phyloP scores from a whole-genome alignment of 2,113 vertebrate species.

The Sigmodon hispidus region DNA sequence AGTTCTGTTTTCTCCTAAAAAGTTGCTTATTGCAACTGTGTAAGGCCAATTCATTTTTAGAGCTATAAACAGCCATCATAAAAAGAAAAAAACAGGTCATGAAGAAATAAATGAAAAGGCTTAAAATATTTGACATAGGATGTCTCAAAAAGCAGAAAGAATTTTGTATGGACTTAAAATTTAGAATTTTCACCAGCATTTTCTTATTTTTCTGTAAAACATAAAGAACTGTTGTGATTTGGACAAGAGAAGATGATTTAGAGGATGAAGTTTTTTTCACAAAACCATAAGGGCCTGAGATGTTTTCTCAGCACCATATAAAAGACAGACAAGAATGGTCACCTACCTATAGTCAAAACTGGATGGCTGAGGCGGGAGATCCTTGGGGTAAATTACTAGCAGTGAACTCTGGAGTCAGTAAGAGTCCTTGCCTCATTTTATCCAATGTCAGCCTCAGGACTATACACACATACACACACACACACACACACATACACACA shows the following conservation, averaged over 20 bases:
- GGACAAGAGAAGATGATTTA: background rate
- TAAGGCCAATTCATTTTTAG: slow-evolving; percentile 72
- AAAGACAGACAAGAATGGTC: background rate
- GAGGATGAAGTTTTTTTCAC: background rate
- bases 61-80: background rate
- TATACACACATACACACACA: background rate
- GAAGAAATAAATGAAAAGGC: slow-evolving; percentile 61
- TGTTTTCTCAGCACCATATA: no score
- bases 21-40: slow-evolving; percentile 51
- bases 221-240: background rate
- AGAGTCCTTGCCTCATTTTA: background rate
- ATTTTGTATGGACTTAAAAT: slow-evolving; percentile 32
- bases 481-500: background rate
- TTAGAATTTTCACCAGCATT: slow-evolving; percentile 21
- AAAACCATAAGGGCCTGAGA: no score
- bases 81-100: background rate
- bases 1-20: slow-evolving; percentile 57
- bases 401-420: background rate
- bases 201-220: background rate
- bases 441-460: background rate
- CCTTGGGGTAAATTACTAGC: background rate
- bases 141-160: slow-evolving; percentile 1
- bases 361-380: no score
- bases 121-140: slow-evolving; percentile 1
- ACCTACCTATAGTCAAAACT: background rate